Base-by-base conservation (phyloP, 2,797 vertebrate species). In the Chiloscyllium punctatum region DNA sequence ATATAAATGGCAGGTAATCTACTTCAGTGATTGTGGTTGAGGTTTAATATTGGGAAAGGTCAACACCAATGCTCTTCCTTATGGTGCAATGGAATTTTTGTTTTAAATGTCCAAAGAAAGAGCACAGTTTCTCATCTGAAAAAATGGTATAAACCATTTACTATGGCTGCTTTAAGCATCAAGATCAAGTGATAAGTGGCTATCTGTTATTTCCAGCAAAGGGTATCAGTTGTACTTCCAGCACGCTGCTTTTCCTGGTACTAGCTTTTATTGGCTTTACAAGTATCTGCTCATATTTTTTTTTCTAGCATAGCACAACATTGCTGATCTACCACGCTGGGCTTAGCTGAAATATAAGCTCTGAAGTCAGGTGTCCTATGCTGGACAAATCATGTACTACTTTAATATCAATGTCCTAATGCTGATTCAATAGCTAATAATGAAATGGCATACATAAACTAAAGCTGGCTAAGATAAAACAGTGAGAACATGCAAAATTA, bases 241-340 rank as follows among this genome's bases (percentile, higher is more conserved):
- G 53, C 87, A 33, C 62, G 30, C 53, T 62, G 87, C 27, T 90
- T 90, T 90, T 90, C 87, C 62, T 90, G 53, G 87, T 90, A 62
- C 9, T 53, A 1, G 5, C 30, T 88, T 88, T 57, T 88, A 57
- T 88, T 88, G 86, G 86, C 48, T 88, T 53, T 53, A 88, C 87
- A 90, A 4, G 87, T 90, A 90, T 62, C 62, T 90, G 30, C 53
- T 53, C 48, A 53, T 88, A 25, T 88, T 53, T 88, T 87, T 87
- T 48, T 62, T 8, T 57, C 53, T 90, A 53, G 87, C 87, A 57
- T 8, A n/a, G 87, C 16, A 57, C 30, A 62, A 57, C 27, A 62
- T 90, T 90, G 30, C 53, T 90, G 30, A 62, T 53, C 27, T 90
- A 62, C 16, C 30, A 90, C 30, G 6, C 51, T n/a, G 27, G 53